phyloP scores from a whole-genome alignment of 2,888 invertebrate genomes.

The Nebria brevicollis region DNA sequence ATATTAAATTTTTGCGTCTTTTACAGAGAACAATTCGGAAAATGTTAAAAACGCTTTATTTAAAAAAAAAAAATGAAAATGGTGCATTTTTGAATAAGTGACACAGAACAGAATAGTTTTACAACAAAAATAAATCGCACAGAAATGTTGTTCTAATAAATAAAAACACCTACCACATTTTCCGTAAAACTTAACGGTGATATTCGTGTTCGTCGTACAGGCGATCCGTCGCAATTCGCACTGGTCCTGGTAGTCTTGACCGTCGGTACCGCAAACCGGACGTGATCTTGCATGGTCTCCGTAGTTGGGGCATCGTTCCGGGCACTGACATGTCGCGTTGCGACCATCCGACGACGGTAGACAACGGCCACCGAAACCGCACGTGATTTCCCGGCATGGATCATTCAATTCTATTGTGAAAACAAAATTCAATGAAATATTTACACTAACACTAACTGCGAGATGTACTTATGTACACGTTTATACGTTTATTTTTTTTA shows the following conservation, averaged over 20 bases:
- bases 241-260: constrained; percentile 83
- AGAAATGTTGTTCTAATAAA: neutral
- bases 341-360: constrained; percentile 74
- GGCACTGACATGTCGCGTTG: constrained; percentile 80
- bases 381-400: constrained; percentile 76
- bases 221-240: constrained; percentile 86
- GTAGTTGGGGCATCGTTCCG: constrained; percentile 80
- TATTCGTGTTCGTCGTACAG: constrained; percentile 78
- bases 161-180: constrained; percentile 81
- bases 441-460: neutral
- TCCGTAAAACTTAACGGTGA: constrained; percentile 84
- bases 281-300: constrained; percentile 84
- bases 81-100: neutral
- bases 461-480: neutral
- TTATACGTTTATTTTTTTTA: neutral
- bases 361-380: constrained; percentile 78
- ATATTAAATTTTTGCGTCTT: neutral
- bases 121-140: constrained; percentile 15
- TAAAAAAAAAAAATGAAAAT: neutral
- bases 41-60: neutral
- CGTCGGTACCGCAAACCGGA: constrained; percentile 86
- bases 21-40: neutral
- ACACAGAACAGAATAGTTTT: neutral
- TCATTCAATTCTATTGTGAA: constrained; percentile 70
- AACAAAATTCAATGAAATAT: constrained; percentile 51